Evolutionary conservation across 2,113 vertebrate species (phyloP), one percentile per base, ranked within the genome.

Genomic region (Sylvia atricapilla): DNA sequence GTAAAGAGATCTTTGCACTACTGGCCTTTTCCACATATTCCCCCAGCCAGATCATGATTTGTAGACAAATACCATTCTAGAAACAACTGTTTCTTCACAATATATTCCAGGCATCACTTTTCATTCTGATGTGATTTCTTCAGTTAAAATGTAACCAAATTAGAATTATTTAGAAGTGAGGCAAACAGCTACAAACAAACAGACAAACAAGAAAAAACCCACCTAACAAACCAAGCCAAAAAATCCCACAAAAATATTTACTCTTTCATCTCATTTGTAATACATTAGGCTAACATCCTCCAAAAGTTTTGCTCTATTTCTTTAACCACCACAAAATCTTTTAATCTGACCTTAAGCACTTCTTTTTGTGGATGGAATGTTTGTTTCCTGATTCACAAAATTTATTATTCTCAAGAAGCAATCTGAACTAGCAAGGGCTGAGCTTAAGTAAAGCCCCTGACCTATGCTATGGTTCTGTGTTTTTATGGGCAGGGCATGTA

Each of bases 361-460:
- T 67, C 10, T 55, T 90, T 72, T 75, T 15, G 39, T 28, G 8
- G 1, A 1, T 64, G 5, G 6, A 18, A 6, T 41, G 4, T 11
- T 95, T 73, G 2, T 8, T 84, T 81, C 23, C 24, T 5, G 4
- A 64, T 16, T 72, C 37, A 84, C n/a, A 81, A 81, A 24, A 49
- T 12, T 13, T 7, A 14, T 14, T 66, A 17, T 15, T 66, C 52
- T 43, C 14, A 81, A 59, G 33, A 13, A 50, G 14, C 12, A 95
- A 20, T 4, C 31, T 1, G 0, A 13, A 12, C 8, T 62, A 50
- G 15, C 20, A n/a, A 77, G 31, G 15, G 8, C 35, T 84, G 46
- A 74, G 28, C 24, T 87, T 74, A 74, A 83, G 52, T 3, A 39
- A 18, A 62, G 44, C 21, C 49, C 49, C 44, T 28, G 41, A 23